phyloP scores from a whole-genome alignment of 2,113 vertebrate species.

The Amphiprion ocellaris region DNA sequence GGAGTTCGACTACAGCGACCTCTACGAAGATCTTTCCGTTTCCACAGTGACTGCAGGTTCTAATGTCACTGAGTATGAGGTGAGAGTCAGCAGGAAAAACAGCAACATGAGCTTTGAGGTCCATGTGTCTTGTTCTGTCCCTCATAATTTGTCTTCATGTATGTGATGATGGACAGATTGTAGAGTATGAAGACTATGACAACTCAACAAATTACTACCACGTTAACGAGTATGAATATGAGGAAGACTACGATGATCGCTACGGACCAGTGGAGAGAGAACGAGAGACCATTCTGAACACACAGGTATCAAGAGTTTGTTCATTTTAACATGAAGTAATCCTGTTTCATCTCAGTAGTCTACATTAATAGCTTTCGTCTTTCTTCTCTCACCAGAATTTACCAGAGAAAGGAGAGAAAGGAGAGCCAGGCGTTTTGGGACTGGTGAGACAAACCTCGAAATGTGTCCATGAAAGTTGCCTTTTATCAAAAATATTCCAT shows the following conservation, averaged over 20 bases:
- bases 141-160: background rate
- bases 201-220: conserved; percentile 72
- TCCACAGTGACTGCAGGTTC: conserved; percentile 71
- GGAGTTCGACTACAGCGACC: conserved; percentile 79
- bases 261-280: conserved; percentile 83
- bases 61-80: conserved; percentile 84
- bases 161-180: conserved; percentile 50
- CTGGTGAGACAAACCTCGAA: conserved; percentile 83
- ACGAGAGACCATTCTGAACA: conserved; percentile 63
- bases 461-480: background rate
- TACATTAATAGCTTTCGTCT: background rate
- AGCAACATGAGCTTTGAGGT: background rate
- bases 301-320: conserved; percentile 63
- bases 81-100: conserved; percentile 49
- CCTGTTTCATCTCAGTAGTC: too few relatives aligned
- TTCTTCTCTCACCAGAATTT: conserved; percentile 62
- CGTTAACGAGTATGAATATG: conserved; percentile 79
- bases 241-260: conserved; percentile 82
- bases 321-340: background rate
- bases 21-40: conserved; percentile 74
- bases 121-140: background rate
- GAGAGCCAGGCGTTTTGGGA: conserved; percentile 91
- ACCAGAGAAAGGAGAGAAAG: conserved; percentile 95
- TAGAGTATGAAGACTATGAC: conserved; percentile 84
- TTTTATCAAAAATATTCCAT: background rate